Evolutionary conservation across 2,797 vertebrate species (phyloP), one percentile per base, ranked within the genome.

Genomic region (Iguana delicatissima): DNA sequence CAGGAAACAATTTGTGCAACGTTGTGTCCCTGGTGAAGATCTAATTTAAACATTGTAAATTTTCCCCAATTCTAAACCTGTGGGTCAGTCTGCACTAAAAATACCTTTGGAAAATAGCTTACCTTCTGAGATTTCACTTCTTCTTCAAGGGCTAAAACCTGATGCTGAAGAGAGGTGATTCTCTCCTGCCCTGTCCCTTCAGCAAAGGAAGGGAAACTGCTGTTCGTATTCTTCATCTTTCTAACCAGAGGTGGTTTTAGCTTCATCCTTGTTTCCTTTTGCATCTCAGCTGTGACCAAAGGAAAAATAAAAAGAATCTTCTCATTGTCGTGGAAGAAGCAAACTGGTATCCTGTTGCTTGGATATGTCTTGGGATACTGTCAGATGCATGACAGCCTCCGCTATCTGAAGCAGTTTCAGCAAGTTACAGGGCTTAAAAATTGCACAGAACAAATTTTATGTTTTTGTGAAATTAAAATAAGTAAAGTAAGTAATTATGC

Each of bases 51-150:
- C 24, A 16, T 8, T 18, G 14, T 76, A 76, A 42, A 18, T 20
- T 26, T 26, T n/a, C 42, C 18, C 67, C 67, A 69, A 32, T 80
- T 69, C 42, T 52, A 35, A 67, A 80, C 29, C 1, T 62, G 69
- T 82, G 24, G 72, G 32, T 55, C 55, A 81, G 16, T 52, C 8
- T n/a, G 57, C 26, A 16, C 35, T 26, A 67, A 76, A 73, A 18
- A 87, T 55, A 12, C 87, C 3, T 74, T 10, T 88, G 13, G 89
- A 86, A 1, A 0, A 1, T 50, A 81, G 64, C 96, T 97, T 80
- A 99, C 99, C 98, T 99, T 99, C 96, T 99, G 99, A 88, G 98
- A 97, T 92, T 98, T 98, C 89, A 99, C 96, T 93, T 99, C 99
- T 90, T 98, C 97, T 6, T 96, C 95, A 90, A 99, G 97, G 0